Conservation (phyloP, 1,140 invertebrate genomes). For the Brachionus paranguensis region DNA sequence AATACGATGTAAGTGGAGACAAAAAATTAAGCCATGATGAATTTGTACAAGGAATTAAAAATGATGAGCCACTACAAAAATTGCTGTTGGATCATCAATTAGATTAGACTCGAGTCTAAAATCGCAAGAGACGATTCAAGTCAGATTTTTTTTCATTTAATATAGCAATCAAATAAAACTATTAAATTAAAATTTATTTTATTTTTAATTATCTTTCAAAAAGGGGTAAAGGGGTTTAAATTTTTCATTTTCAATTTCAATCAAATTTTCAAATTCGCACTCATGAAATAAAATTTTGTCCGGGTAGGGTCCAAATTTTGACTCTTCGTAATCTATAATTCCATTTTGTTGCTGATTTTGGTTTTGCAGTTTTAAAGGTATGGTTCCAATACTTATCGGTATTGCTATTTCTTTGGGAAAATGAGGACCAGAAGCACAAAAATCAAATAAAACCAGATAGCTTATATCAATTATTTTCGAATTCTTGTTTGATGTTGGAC, state of each 20-base stretch:
- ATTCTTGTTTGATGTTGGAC: neutral
- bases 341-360: neutral
- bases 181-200: neutral
- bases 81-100: constrained; percentile 21
- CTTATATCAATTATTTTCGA: constrained; percentile 6
- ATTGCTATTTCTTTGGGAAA: neutral
- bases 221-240: constrained; percentile 2
- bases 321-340: neutral
- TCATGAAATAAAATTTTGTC: neutral
- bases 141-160: neutral
- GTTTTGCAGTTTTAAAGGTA: neutral
- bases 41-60: constrained; percentile 39
- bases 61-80: constrained; percentile 6
- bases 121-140: neutral
- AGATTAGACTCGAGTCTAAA: neutral
- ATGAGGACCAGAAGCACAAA: neutral
- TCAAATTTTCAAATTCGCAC: neutral
- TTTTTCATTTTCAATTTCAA: neutral
- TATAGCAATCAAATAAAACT: neutral
- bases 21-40: constrained; percentile 35
- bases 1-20: constrained; percentile 28
- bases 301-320: neutral
- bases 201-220: neutral
- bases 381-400: neutral
- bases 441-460: constrained; percentile 6